These are phyloP conservation scores for Agrypnia vestita DNA, from an alignment of 1,140 invertebrate species.

Conservation along the genomic window DNA sequence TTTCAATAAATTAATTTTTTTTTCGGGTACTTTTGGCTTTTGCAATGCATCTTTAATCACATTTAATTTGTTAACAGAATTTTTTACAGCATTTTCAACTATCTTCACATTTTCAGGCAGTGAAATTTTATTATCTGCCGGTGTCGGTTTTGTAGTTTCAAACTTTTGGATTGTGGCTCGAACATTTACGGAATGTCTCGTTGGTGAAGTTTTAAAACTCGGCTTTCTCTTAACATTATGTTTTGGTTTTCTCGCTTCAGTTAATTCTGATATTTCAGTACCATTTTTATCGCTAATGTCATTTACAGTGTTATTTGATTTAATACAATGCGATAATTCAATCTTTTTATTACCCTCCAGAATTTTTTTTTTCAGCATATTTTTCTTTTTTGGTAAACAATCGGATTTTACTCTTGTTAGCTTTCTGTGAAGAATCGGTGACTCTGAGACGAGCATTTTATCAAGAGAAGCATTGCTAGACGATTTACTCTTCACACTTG, in stretches of 20 bases:
- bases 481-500: slow-evolving; percentile 67
- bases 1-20: slow-evolving; percentile 45
- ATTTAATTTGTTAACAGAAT: neutral
- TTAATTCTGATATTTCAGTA: slow-evolving; percentile 61
- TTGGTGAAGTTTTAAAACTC: slow-evolving; percentile 52
- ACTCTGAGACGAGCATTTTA: slow-evolving; percentile 65
- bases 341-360: slow-evolving; percentile 28
- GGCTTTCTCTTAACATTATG: slow-evolving; percentile 62
- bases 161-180: slow-evolving; percentile 56
- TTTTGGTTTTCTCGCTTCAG: slow-evolving; percentile 59
- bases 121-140: slow-evolving; percentile 6
- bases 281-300: slow-evolving; percentile 6
- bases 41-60: neutral
- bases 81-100: neutral
- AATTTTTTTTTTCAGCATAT: slow-evolving; percentile 44
- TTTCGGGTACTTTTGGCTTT: slow-evolving; percentile 49
- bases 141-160: slow-evolving; percentile 45
- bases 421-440: slow-evolving; percentile 65
- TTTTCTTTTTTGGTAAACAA: slow-evolving; percentile 62
- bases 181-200: slow-evolving; percentile 47
- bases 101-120: neutral
- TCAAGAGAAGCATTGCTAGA: slow-evolving; percentile 71
- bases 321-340: slow-evolving; percentile 6
- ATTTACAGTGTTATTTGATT: slow-evolving; percentile 19
- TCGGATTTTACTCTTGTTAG: slow-evolving; percentile 71